Percentiles rank a stretch among this genome's conserved stretches.
Conservation (phyloP, 2,113 vertebrate genomes). For the Poicephalus meyeri region DNA sequence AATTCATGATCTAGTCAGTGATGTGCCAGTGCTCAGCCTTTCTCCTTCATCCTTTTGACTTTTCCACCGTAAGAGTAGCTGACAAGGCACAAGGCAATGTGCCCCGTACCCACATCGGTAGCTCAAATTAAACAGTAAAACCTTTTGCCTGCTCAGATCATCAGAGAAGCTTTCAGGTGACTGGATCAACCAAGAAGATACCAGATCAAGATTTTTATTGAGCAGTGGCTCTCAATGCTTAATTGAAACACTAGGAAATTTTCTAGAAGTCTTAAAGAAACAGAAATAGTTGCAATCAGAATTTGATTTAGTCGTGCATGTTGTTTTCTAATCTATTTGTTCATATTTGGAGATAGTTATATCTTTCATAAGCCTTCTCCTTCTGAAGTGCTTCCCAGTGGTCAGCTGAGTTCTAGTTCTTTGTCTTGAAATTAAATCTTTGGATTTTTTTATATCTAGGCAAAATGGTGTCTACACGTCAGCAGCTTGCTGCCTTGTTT, state of each 20-base stretch:
- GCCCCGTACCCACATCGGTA: rapidly evolving
- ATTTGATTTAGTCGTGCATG: background rate
- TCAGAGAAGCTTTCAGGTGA: background rate
- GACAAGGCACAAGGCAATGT: background rate
- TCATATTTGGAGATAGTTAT: background rate
- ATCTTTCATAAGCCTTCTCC: background rate
- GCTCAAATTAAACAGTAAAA: background rate
- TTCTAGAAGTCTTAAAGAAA: background rate
- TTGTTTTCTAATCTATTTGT: background rate
- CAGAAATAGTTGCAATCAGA: background rate
- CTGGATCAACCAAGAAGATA: background rate
- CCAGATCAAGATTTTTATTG: background rate
- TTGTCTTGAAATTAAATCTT: background rate
- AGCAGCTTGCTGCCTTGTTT: background rate
- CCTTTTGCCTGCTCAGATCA: background rate
- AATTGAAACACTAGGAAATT: background rate
- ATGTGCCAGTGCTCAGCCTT: background rate
- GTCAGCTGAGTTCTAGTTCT: background rate
- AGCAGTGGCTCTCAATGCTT: background rate
- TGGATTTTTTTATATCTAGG: rapidly evolving
- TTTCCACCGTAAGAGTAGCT: background rate
- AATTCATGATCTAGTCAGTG: background rate
- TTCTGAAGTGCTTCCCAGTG: background rate
- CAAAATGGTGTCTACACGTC: background rate
- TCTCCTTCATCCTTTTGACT: background rate